Evolutionary conservation across 2,113 vertebrate species (phyloP).

Genomic region (Rhinoptilus africanus): DNA sequence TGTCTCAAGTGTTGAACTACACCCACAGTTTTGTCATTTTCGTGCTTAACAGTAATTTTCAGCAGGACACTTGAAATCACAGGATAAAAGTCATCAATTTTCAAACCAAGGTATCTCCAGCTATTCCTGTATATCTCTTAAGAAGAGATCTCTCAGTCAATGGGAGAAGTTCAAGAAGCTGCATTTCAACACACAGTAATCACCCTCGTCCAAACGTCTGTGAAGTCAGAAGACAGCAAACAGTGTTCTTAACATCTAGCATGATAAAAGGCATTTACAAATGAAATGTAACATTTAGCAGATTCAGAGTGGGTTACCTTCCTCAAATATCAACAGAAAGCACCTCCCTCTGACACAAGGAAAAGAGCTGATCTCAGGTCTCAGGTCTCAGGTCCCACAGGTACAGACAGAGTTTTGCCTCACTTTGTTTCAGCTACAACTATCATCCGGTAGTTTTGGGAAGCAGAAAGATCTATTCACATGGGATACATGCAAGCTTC

Average conservation of each 20-base stretch:
- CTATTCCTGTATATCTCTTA: not conserved
- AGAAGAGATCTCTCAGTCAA: not conserved
- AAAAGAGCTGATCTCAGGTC: not conserved
- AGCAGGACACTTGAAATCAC: not conserved
- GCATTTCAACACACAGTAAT: not conserved
- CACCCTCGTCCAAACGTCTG: not conserved
- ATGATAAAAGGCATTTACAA: constrained; percentile 10
- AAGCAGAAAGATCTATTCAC: not conserved
- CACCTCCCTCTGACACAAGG: not conserved
- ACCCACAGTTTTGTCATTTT: not conserved
- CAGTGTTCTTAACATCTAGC: not conserved
- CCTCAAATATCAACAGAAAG: not conserved
- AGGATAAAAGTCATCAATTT: not conserved
- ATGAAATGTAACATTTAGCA: not conserved
- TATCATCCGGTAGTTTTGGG: not conserved
- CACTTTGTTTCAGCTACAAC: not conserved
- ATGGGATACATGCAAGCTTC: not conserved
- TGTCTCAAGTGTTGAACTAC: not conserved
- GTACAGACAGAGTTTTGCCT: not conserved
- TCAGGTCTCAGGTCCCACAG: too few relatives aligned
- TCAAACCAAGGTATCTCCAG: not conserved
- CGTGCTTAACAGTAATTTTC: not conserved
- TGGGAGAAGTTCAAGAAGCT: not conserved
- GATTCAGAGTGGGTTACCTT: not conserved
- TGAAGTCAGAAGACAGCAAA: not conserved